Conservation (phyloP, 2,797 vertebrate species). For the Etheostoma nigrum region DNA sequence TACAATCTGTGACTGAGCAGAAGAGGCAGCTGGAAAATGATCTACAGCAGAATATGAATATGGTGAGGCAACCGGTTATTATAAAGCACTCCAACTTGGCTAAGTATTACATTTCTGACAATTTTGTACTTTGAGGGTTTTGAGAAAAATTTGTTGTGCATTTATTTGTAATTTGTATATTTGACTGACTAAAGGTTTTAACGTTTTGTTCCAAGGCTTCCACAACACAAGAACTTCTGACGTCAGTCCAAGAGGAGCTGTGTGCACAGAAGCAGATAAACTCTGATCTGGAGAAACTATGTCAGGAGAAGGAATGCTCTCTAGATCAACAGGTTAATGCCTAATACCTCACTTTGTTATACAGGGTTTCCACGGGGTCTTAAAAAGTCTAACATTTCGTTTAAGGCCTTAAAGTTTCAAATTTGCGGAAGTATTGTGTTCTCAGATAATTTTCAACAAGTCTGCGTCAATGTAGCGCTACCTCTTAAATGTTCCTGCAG, state of each 20-base stretch:
- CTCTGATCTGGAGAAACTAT: conserved; percentile 28
- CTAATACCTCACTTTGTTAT: neutral
- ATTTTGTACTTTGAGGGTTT: neutral
- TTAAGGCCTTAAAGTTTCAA: too few relatives aligned
- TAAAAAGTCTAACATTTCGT: too few relatives aligned
- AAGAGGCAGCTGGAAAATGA: conserved; percentile 41
- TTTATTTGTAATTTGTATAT: neutral
- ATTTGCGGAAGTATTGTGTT: too few relatives aligned
- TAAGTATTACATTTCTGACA: neutral
- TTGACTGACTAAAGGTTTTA: neutral
- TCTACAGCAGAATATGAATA: conserved; percentile 28
- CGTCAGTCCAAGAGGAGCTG: conserved; percentile 47
- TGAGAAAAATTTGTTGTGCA: neutral
- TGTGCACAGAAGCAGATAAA: conserved; percentile 34
- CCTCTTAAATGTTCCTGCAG: too few relatives aligned
- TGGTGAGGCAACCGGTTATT: conserved; percentile 23
- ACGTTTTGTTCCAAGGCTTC: conserved; percentile 29
- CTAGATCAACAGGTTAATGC: conserved; percentile 38
- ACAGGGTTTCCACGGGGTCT: too few relatives aligned
- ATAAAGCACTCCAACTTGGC: neutral
- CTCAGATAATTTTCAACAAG: too few relatives aligned
- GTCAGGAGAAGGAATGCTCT: conserved; percentile 16
- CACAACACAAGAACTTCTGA: conserved; percentile 31
- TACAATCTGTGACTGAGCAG: conserved; percentile 32
- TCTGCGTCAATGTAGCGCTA: too few relatives aligned